Percentiles rank a stretch among this genome's conserved stretches.
These are phyloP conservation scores for Capreolus pygargus DNA, from an alignment of 2,113 vertebrate genomes.

Conservation along the genomic window DNA sequence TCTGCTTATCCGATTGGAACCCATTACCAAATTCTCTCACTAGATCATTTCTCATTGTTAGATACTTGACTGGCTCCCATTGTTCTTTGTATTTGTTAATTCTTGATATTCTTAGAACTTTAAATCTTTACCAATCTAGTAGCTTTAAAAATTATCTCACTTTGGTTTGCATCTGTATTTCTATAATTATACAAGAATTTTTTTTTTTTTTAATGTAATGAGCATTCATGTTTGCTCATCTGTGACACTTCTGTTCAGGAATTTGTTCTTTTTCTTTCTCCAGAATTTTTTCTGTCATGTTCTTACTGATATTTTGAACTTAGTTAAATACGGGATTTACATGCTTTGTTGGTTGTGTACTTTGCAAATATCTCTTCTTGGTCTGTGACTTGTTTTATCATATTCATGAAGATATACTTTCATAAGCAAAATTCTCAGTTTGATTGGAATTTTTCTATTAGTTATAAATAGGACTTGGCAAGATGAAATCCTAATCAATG, in stretches of 20 bases:
- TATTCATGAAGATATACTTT: not conserved
- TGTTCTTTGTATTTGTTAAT: not conserved
- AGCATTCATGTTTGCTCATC: not conserved
- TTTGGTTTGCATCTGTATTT: not conserved
- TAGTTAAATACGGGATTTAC: not conserved
- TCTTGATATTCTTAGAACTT: not conserved
- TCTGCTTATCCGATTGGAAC: not conserved
- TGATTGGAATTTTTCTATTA: not conserved
- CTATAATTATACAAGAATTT: not conserved
- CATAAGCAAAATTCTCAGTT: not conserved
- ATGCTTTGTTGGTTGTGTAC: not conserved
- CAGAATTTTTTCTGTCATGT: not conserved
- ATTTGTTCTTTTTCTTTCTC: not conserved
- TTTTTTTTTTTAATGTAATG: not conserved
- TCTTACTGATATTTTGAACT: not conserved
- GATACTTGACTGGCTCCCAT: not conserved
- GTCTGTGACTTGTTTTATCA: not conserved
- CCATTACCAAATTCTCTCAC: not conserved
- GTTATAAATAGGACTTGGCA: not conserved
- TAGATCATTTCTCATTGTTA: not conserved
- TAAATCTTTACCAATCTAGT: not conserved
- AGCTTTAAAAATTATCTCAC: not conserved
- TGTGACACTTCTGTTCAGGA: not conserved
- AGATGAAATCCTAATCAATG: not conserved
- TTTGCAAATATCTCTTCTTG: not conserved